Evolutionary conservation across 2,113 vertebrate genomes (phyloP), one percentile per base, ranked within the genome.

Genomic region (Notothenia rossii): DNA sequence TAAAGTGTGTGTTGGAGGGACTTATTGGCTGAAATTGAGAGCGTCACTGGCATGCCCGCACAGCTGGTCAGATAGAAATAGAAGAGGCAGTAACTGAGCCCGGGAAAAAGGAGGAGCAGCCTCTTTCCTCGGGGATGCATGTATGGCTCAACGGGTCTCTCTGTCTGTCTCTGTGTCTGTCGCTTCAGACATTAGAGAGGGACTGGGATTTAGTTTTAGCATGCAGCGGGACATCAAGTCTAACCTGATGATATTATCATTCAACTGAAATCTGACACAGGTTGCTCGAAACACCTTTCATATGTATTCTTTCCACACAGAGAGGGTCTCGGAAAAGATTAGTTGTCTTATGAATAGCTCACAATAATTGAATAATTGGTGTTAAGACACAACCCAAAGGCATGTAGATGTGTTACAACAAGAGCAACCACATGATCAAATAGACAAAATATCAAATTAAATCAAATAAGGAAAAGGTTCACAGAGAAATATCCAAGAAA

Each of bases 51-150:
- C 89, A 93, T 87, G 81, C 55, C 77, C 69, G 62, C 62, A 76
- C 87, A 92, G 91, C 90, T 89, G 90, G 89, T 89, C 85, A 73
- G 87, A 88, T 88, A 69, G 84, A 95, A 95, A 95, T 94, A 95
- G 93, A 84, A 33, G 40, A 75, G 86, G 63, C 60, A 84, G 94
- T 86, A 95, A 94, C 88, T 84, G 81, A 91, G 70, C 79, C 86
- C 61, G 11, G 53, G 59, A 64, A 54, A 84, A 45, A 72, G 46
- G 73, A 82, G 82, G 77, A 90, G 69, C 33, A 18, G 46, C 53
- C 29, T 45, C 73, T 79, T 76, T 86, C 55, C 65, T 75, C 15
- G 3, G 53, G 61, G 81, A 54, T 49, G 79, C 25, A 59, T n/a
- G n/a, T 63, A 56, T 1, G 29, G 72, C 29, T 14, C 62, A 81